phyloP scores from a whole-genome alignment of 2,797 vertebrate species.

The Decapterus maruadsi region DNA sequence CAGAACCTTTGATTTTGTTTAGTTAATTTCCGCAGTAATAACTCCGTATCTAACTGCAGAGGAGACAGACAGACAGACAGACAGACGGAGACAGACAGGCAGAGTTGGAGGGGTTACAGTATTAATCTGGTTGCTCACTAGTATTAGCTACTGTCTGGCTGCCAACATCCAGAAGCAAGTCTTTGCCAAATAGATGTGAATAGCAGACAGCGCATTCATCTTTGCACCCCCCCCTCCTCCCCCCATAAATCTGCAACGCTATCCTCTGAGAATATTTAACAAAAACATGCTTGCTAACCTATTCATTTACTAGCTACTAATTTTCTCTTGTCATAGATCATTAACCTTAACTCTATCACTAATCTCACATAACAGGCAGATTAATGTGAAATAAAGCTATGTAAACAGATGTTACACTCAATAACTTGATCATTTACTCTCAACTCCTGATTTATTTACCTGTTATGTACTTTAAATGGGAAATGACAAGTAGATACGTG shows the following conservation, averaged over 20 bases:
- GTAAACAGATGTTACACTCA: constrained; percentile 59
- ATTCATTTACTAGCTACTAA: constrained; percentile 49
- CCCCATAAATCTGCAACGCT: constrained; percentile 42
- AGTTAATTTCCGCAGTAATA: constrained; percentile 7
- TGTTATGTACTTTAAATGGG: constrained; percentile 51
- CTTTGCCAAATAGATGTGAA: constrained; percentile 42
- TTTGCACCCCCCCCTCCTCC: constrained; percentile 21
- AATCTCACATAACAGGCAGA: constrained; percentile 52
- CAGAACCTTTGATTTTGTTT: constrained; percentile 4
- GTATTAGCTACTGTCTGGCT: constrained; percentile 42
- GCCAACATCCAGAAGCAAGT: constrained; percentile 43
- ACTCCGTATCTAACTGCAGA: not conserved
- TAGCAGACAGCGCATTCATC: constrained; percentile 51
- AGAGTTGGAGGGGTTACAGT: constrained; percentile 38
- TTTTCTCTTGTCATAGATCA: constrained; percentile 54
- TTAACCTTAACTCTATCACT: constrained; percentile 62
- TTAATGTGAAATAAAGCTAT: constrained; percentile 47
- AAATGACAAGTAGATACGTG: constrained; percentile 39
- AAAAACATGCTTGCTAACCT: constrained; percentile 25
- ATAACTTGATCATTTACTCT: constrained; percentile 55
- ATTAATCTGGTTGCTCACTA: constrained; percentile 48
- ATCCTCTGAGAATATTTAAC: constrained; percentile 38
- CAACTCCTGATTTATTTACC: constrained; percentile 54
- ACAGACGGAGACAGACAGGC: constrained; percentile 1
- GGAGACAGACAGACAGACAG: too few species aligned